Evolutionary conservation across 2,888 invertebrate species (phyloP), one percentile per base, ranked within the genome.

Genomic region (Sicus ferrugineus): DNA sequence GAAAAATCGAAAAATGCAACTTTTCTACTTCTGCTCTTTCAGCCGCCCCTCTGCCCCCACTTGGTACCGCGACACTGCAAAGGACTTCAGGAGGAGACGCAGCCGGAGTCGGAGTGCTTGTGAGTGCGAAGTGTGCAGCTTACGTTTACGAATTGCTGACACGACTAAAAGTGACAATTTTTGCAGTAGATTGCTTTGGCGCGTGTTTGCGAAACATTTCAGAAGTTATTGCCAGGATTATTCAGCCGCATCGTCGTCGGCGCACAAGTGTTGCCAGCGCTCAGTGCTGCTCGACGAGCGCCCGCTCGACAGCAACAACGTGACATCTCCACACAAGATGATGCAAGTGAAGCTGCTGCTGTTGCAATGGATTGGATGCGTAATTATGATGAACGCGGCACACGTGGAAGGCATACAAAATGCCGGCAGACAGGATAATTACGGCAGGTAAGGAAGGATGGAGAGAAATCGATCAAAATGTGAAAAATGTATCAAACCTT

Each of bases 371-470:
- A 81, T 83, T 80, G 81, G 81, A 77, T 77, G 83, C 80, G 80
- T 84, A 83, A 84, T 84, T 83, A 84, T 84, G 79, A 78, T 80
- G 79, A 81, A 82, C 80, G 79, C 77, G 69, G 77, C 79, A 68
- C 76, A 79, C 83, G 80, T 81, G 79, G 73, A 78, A 73, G 80
- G 84, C 83, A 84, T 84, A 79, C 81, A 82, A 78, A 84, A 84
- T 76, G 77, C 74, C 77, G 73, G 70, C 73, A 68, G 72, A 23
- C 54, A 54, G 56, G 42, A 63, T 68, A 72, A 73, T 73, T 73
- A 78, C 74, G 75, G 76, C 74, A 80, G 81, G 83, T 81, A 76
- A 83, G 81, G 77, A 65, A 54, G 50, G 38, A 16, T 14, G 21
- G 16, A 52, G 23, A 23, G n/a, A 52, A 38, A 42, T 34, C 34